phyloP scores from a whole-genome alignment of 2,888 invertebrate genomes.

The Drosophila eohydei region DNA sequence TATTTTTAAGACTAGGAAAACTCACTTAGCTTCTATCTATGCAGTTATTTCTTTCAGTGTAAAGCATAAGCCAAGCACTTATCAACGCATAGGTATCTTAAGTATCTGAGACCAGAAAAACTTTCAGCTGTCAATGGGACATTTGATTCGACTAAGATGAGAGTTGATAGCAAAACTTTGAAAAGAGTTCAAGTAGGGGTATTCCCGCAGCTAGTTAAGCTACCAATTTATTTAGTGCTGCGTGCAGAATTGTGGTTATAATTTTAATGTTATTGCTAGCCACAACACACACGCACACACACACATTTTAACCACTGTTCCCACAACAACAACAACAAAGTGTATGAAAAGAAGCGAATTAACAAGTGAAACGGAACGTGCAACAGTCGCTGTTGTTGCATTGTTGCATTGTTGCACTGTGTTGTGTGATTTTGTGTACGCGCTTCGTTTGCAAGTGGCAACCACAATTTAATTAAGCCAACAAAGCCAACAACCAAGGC shows the following conservation, averaged over 20 bases:
- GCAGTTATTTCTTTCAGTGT: neutral
- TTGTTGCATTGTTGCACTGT: constrained; percentile 20
- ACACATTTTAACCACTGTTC: constrained; percentile 9
- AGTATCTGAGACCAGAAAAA: neutral
- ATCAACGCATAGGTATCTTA: constrained; percentile 4
- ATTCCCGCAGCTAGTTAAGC: constrained; percentile 29
- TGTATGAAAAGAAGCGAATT: neutral
- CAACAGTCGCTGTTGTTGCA: constrained; percentile 40
- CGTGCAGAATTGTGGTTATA: constrained; percentile 48
- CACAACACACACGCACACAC: constrained; percentile 13
- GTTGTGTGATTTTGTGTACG: constrained; percentile 74
- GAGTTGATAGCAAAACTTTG: constrained; percentile 2
- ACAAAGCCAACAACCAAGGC: constrained; percentile 59
- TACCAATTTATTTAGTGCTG: constrained; percentile 27
- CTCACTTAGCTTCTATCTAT: neutral
- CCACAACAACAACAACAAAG: constrained; percentile 8
- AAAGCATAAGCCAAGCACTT: neutral
- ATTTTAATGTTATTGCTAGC: constrained; percentile 44
- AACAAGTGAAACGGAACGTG: constrained; percentile 31
- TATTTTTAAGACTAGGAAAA: too few species aligned
- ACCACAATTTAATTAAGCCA: constrained; percentile 80
- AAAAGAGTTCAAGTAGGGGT: constrained; percentile 15
- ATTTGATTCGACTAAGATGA: neutral
- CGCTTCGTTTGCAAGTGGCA: constrained; percentile 79
- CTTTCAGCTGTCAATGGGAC: constrained; percentile 2